These are phyloP conservation scores for Erithacus rubecula DNA, from an alignment of 2,797 vertebrate genomes.

Conservation along the genomic window DNA sequence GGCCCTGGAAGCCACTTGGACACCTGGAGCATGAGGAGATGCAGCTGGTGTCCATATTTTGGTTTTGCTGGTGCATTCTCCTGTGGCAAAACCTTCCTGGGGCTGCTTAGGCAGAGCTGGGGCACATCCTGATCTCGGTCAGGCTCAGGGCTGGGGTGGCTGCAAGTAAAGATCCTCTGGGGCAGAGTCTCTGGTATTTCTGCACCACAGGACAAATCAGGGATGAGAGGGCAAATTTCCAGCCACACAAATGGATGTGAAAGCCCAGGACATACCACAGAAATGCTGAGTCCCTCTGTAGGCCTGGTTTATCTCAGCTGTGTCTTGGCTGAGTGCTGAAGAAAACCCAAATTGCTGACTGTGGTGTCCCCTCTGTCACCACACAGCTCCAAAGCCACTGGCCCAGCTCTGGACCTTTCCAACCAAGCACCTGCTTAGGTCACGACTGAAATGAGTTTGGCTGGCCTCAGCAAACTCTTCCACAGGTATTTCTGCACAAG, in stretches of 20 bases:
- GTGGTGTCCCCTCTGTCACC: not conserved
- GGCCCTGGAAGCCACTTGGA: not conserved
- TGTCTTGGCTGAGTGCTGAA: not conserved
- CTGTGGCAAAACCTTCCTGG: not conserved
- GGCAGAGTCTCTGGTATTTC: not conserved
- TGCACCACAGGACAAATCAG: not conserved
- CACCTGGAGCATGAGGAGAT: not conserved
- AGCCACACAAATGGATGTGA: not conserved
- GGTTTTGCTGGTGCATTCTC: not conserved
- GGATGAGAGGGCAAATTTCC: not conserved
- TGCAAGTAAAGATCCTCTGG: not conserved
- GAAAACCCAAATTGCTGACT: not conserved
- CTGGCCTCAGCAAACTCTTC: not conserved
- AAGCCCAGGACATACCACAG: not conserved
- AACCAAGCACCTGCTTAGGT: not conserved
- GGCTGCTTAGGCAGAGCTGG: rapidly evolving
- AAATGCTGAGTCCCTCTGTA: not conserved
- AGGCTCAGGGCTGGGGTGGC: not conserved
- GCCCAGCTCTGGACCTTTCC: not conserved
- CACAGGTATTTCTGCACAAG: not conserved
- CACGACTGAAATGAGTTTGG: not conserved
- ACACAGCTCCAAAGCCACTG: not conserved
- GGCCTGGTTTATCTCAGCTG: not conserved
- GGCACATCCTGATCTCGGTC: not conserved
- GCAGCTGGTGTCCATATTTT: not conserved